Conservation (phyloP, 2,888 invertebrate genomes). For the Autographa pulchrina region DNA sequence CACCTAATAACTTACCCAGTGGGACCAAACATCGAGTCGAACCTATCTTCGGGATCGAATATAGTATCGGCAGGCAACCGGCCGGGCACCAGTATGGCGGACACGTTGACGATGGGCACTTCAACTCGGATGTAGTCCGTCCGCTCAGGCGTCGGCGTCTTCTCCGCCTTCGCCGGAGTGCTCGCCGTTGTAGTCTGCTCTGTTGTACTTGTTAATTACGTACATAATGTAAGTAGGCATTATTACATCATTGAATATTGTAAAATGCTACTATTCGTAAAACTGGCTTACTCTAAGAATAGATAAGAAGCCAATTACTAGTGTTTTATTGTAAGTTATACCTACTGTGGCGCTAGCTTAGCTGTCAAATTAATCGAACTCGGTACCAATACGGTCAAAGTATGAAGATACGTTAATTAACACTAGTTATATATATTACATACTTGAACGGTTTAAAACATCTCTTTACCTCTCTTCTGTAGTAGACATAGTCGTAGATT, state of each 20-base stretch:
- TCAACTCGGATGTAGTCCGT: conserved; percentile 66
- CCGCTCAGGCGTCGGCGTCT: background rate
- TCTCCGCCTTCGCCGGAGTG: conserved; percentile 33
- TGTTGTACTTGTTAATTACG: conserved; percentile 20
- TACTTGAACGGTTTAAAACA: background rate
- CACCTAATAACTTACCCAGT: conserved; percentile 63
- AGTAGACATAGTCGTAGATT: conserved; percentile 37
- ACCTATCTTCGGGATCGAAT: conserved; percentile 64
- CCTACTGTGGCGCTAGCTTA: too few species aligned
- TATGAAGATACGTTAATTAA: too few species aligned
- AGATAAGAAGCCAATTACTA: too few species aligned
- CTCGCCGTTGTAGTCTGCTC: conserved; percentile 12
- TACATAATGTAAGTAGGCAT: background rate
- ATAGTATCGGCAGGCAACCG: conserved; percentile 14
- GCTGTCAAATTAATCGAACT: too few species aligned
- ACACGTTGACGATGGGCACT: conserved; percentile 79
- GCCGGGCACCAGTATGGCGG: conserved; percentile 63
- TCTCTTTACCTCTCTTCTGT: conserved; percentile 38
- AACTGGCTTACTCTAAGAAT: too few species aligned
- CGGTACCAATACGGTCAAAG: too few species aligned
- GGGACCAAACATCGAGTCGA: conserved; percentile 75
- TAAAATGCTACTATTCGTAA: too few species aligned
- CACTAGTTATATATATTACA: too few species aligned
- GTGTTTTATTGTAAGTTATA: too few species aligned
- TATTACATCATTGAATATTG: too few species aligned